Evolutionary conservation across 37 sponge, comb jelly and placozoan species (phyloP).

Genomic region (Spongilla lacustris): DNA sequence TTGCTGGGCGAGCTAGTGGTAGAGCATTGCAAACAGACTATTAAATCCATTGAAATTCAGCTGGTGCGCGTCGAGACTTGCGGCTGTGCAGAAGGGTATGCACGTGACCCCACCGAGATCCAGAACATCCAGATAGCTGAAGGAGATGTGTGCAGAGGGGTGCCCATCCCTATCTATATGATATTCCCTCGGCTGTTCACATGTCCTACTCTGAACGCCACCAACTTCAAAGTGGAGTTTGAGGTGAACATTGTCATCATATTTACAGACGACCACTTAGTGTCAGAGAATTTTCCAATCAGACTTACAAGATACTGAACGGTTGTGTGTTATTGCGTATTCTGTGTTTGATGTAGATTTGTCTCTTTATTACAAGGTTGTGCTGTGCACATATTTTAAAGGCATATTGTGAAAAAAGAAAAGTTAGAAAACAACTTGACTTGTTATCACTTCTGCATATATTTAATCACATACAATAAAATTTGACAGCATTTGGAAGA

Average conservation of each 20-base stretch:
- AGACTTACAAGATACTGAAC: slow-evolving; percentile 66
- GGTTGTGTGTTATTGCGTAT: background rate
- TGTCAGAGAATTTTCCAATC: slow-evolving; percentile 98
- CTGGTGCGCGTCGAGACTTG: slow-evolving; percentile 98
- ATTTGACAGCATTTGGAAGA: slow-evolving; percentile 24
- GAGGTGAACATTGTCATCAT: slow-evolving; percentile 92
- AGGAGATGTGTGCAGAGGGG: slow-evolving; percentile 87
- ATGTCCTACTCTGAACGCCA: slow-evolving; percentile 88
- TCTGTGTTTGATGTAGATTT: background rate
- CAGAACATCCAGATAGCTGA: slow-evolving; percentile 99
- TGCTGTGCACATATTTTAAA: too few relatives aligned
- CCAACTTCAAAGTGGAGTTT: slow-evolving; percentile 97
- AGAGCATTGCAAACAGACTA: slow-evolving; percentile 69
- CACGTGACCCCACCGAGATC: slow-evolving; percentile 96
- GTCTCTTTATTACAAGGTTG: too few relatives aligned
- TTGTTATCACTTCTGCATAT: too few relatives aligned
- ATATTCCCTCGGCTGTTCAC: slow-evolving; percentile 99
- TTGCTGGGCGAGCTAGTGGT: slow-evolving; percentile 85
- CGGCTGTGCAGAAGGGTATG: slow-evolving; percentile 99
- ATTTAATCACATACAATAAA: too few relatives aligned
- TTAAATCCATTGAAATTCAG: slow-evolving; percentile 95
- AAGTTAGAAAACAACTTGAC: too few relatives aligned
- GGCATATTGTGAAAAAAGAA: too few relatives aligned
- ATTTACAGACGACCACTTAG: slow-evolving; percentile 90
- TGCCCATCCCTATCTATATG: slow-evolving; percentile 95